phyloP scores from a whole-genome alignment of 2,113 vertebrate species.

The Ochotona curzoniae region DNA sequence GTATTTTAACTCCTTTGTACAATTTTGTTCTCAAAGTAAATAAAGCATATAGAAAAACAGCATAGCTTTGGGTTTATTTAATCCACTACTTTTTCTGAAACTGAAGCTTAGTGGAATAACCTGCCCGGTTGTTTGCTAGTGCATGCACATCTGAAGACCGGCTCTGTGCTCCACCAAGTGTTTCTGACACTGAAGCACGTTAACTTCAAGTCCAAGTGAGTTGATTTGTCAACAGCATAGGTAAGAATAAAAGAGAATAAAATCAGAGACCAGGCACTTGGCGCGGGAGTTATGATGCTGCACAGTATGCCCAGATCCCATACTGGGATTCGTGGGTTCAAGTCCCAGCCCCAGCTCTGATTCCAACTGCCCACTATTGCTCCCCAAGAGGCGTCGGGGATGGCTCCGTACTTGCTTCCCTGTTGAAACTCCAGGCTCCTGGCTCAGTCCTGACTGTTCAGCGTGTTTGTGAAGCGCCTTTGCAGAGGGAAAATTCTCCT shows the following conservation, averaged over 20 bases:
- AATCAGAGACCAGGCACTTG: not conserved
- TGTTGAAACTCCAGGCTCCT: too few species aligned
- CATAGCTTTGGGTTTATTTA: not conserved
- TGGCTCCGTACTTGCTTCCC: too few species aligned
- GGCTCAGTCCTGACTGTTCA: too few species aligned
- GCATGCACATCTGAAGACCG: not conserved
- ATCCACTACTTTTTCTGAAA: slow-evolving; percentile 1
- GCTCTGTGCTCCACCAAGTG: not conserved
- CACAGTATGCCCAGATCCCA: too few species aligned
- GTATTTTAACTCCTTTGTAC: not conserved
- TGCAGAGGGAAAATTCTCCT: too few species aligned
- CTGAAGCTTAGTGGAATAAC: not conserved
- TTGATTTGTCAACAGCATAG: not conserved
- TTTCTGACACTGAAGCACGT: not conserved
- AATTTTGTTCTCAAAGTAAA: slow-evolving; percentile 35
- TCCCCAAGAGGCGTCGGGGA: too few species aligned
- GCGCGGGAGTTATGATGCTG: too few species aligned
- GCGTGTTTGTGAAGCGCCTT: too few species aligned
- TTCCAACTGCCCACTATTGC: too few species aligned
- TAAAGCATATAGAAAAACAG: not conserved
- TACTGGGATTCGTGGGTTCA: too few species aligned
- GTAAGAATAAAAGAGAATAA: not conserved
- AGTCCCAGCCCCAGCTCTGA: too few species aligned
- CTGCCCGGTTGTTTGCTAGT: not conserved
- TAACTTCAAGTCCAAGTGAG: not conserved